These are phyloP conservation scores for Notoglanidium macrostoma DNA, from an alignment of 2,797 vertebrate genomes.

Conservation along the genomic window DNA sequence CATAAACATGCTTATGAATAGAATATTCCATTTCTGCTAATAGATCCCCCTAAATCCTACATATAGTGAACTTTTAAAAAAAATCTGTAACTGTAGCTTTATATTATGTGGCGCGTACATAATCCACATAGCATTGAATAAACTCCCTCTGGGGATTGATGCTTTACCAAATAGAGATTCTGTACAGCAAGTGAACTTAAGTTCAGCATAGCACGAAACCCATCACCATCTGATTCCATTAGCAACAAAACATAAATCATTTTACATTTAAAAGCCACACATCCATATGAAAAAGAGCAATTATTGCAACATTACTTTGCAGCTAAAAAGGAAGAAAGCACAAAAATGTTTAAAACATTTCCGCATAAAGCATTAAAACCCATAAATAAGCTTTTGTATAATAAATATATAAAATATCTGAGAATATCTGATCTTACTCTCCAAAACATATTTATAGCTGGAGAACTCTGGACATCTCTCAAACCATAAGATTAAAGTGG, in stretches of 20 bases:
- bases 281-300: not conserved
- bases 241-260: slow-evolving; percentile 4
- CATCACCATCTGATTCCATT: slow-evolving; percentile 21
- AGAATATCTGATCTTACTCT: not conserved
- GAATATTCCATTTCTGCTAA: too few relatives aligned
- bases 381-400: not conserved
- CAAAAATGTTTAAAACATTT: not conserved
- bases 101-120: not conserved
- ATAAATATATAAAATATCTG: not conserved
- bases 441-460: slow-evolving; percentile 23
- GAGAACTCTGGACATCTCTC: slow-evolving; percentile 25
- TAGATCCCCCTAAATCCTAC: too few relatives aligned
- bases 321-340: not conserved
- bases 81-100: too few relatives aligned
- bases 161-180: not conserved
- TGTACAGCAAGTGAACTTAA: not conserved
- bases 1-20: too few relatives aligned
- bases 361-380: not conserved
- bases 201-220: not conserved
- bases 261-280: not conserved
- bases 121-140: not conserved
- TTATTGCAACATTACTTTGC: not conserved
- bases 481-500: slow-evolving; percentile 27
- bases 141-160: not conserved
- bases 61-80: too few relatives aligned